Percentiles rank a stretch among this genome's conserved stretches.
Evolutionary conservation across 2,888 invertebrate species (phyloP).

Genomic region (Beris chalybata): DNA sequence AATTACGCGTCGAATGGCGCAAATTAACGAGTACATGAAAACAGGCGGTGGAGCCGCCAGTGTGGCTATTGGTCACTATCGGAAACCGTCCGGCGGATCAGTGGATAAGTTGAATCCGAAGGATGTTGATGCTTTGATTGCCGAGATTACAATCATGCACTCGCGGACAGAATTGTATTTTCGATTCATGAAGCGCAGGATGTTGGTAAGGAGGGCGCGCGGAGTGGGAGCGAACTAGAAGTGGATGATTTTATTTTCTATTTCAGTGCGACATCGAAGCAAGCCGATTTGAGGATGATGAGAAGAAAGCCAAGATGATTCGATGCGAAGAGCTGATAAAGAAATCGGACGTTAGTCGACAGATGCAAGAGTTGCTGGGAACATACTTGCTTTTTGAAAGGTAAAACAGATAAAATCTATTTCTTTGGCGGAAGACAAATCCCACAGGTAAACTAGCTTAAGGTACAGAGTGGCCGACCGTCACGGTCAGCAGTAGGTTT

Average conservation of each 20-base stretch:
- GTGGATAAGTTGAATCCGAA: slow-evolving; percentile 73
- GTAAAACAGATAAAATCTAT: slow-evolving; percentile 45
- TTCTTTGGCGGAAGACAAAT: not conserved
- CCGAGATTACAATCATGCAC: slow-evolving; percentile 90
- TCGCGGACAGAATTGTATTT: slow-evolving; percentile 89
- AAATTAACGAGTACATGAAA: slow-evolving; percentile 64
- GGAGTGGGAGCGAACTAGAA: slow-evolving; percentile 36
- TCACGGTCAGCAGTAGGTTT: too few relatives aligned
- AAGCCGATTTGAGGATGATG: slow-evolving; percentile 59
- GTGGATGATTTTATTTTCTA: slow-evolving; percentile 8
- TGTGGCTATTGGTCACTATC: slow-evolving; percentile 50
- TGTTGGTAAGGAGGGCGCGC: slow-evolving; percentile 62
- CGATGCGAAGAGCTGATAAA: slow-evolving; percentile 68
- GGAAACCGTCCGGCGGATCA: slow-evolving; percentile 51
- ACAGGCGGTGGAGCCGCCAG: slow-evolving; percentile 44
- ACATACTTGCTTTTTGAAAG: slow-evolving; percentile 90
- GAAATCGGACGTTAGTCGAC: slow-evolving; percentile 72
- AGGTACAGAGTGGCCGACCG: too few relatives aligned
- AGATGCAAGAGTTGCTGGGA: slow-evolving; percentile 81
- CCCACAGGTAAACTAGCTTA: too few relatives aligned
- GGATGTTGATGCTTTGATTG: slow-evolving; percentile 82
- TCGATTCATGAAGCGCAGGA: slow-evolving; percentile 78
- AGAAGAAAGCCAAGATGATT: slow-evolving; percentile 56
- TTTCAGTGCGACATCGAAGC: slow-evolving; percentile 65
- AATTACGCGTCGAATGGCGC: slow-evolving; percentile 64